These are phyloP conservation scores for Hylyphantes graminicola DNA, from an alignment of 1,140 invertebrate genomes.

Conservation along the genomic window DNA sequence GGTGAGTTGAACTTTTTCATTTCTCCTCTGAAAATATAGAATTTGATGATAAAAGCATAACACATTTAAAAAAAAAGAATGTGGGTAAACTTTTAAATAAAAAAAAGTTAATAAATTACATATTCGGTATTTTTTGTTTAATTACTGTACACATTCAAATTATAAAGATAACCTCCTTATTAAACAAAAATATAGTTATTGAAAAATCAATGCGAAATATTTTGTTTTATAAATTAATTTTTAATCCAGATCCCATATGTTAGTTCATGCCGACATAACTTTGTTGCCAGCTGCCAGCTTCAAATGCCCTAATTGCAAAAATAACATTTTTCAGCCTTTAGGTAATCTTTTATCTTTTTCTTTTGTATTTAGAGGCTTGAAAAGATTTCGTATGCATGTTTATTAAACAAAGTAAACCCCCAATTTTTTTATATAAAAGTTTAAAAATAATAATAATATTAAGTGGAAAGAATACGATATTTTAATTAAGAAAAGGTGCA, in stretches of 20 bases:
- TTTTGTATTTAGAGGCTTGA: too few species aligned
- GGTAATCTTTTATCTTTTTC: too few species aligned
- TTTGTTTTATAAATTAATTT: not conserved
- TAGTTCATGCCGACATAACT: too few species aligned
- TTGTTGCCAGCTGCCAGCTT: too few species aligned
- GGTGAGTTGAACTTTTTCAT: constrained; percentile 24
- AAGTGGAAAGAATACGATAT: too few species aligned
- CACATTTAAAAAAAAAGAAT: not conserved
- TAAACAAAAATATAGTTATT: not conserved
- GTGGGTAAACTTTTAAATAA: not conserved
- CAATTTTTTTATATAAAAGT: too few species aligned
- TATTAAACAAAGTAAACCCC: too few species aligned
- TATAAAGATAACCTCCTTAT: not conserved
- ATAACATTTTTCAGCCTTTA: too few species aligned
- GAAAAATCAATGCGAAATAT: not conserved
- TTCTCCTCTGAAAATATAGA: constrained; percentile 26
- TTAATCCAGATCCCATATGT: not conserved
- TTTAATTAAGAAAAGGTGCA: too few species aligned
- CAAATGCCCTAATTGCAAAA: too few species aligned
- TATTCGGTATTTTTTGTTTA: not conserved
- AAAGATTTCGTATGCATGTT: too few species aligned
- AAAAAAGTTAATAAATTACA: not conserved
- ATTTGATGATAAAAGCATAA: not conserved
- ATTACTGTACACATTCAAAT: not conserved
- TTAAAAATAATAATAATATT: too few species aligned